A percentile compares a stretch with the other conserved stretches of the same genome.
phyloP scores from a whole-genome alignment of 2,888 invertebrate genomes.

The Ichneumoninae sp. region DNA sequence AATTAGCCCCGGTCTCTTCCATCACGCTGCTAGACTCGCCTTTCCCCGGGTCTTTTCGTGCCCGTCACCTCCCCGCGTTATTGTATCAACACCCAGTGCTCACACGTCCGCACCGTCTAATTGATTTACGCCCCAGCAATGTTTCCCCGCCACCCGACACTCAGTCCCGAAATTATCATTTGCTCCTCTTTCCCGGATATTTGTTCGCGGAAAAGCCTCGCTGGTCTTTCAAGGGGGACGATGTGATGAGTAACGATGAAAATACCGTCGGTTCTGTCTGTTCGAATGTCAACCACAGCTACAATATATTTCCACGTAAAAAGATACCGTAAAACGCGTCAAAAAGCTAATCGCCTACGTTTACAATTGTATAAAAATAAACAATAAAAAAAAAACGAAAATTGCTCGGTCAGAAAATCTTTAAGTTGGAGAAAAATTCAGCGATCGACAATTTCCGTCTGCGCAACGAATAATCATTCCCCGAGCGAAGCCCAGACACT shows the following conservation, averaged over 20 bases:
- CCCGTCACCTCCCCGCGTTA: slow-evolving; percentile 75
- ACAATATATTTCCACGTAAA: neutral
- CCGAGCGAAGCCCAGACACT: neutral
- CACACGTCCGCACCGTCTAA: slow-evolving; percentile 70
- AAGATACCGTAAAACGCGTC: neutral
- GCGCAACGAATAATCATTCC: neutral
- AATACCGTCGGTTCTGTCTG: neutral
- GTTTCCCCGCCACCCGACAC: slow-evolving; percentile 26
- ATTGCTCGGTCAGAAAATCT: neutral
- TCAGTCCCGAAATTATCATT: slow-evolving; percentile 39
- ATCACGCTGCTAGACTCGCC: neutral
- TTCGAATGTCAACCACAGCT: neutral
- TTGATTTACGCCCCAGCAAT: slow-evolving; percentile 76
- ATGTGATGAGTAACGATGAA: slow-evolving; percentile 20
- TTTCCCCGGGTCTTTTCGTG: slow-evolving; percentile 8
- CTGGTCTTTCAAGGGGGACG: slow-evolving; percentile 10
- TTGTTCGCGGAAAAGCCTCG: slow-evolving; percentile 22
- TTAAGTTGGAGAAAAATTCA: neutral
- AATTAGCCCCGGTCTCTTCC: neutral
- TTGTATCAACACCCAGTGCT: slow-evolving; percentile 76
- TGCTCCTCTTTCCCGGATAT: slow-evolving; percentile 27
- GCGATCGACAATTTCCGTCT: neutral
- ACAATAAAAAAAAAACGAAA: neutral
- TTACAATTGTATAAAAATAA: neutral
- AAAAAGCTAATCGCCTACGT: neutral